These are phyloP conservation scores for Gila orcuttii DNA, from an alignment of 2,113 vertebrate genomes.

Conservation along the genomic window DNA sequence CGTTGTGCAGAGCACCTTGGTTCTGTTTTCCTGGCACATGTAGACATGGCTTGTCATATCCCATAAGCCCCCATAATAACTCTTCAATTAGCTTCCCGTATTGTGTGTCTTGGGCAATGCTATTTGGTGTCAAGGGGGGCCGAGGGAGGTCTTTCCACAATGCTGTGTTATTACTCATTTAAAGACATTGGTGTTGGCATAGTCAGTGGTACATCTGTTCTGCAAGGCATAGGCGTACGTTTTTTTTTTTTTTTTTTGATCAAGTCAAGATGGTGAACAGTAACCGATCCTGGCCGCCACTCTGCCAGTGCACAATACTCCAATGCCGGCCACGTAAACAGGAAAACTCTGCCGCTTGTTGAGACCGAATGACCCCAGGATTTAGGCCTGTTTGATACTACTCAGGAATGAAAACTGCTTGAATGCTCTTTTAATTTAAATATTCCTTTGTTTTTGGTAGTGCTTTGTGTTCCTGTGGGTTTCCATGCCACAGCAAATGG, in stretches of 20 bases:
- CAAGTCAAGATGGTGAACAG: conserved; percentile 65
- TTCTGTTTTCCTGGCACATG: conserved; percentile 42
- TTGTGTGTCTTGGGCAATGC: conserved; percentile 25
- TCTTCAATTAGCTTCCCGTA: conserved; percentile 40
- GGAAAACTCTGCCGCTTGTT: conserved; percentile 31
- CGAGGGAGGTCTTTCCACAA: conserved; percentile 30
- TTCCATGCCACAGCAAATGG: conserved; percentile 22
- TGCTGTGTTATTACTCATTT: conserved; percentile 38
- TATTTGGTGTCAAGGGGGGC: conserved; percentile 25
- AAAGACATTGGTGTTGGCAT: conserved; percentile 39
- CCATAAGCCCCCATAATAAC: conserved; percentile 34
- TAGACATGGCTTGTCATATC: conserved; percentile 14
- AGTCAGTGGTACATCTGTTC: conserved; percentile 45
- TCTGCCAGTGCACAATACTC: conserved; percentile 65
- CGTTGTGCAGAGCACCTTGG: conserved; percentile 23
- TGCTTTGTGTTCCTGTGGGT: conserved; percentile 38
- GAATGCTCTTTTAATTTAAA: conserved; percentile 28
- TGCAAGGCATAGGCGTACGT: neutral
- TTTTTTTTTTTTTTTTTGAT: conserved; percentile 53
- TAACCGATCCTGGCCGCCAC: conserved; percentile 64
- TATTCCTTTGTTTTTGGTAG: conserved; percentile 48
- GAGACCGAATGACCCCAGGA: neutral
- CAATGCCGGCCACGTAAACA: conserved; percentile 57
- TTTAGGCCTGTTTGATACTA: conserved; percentile 32
- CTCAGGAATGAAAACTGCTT: conserved; percentile 44